Conservation (phyloP, 2,888 invertebrate genomes). For the Polyploca ridens region DNA sequence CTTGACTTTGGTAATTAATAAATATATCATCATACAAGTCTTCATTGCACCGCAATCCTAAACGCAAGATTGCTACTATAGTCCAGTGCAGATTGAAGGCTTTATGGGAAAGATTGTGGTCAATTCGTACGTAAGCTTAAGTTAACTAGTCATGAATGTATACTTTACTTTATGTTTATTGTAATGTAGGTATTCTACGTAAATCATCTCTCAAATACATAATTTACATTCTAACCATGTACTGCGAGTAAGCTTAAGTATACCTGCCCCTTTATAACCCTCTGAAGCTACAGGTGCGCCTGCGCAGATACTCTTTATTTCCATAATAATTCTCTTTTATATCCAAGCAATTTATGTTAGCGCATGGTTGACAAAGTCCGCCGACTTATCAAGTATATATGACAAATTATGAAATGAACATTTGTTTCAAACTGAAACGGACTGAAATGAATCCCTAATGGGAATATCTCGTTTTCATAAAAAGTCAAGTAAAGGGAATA, state of each 20-base stretch:
- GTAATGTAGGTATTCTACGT: background rate
- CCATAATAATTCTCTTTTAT: constrained; percentile 49
- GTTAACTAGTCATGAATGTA: background rate
- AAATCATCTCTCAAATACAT: background rate
- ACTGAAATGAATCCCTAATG: no score
- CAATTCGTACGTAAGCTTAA: no score
- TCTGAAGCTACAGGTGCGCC: constrained; percentile 41
- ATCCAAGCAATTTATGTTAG: constrained; percentile 44
- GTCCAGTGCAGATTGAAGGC: no score
- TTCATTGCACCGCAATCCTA: no score
- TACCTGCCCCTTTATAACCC: constrained; percentile 24
- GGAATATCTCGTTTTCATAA: no score
- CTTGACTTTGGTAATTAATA: no score
- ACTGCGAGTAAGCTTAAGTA: constrained; percentile 21
- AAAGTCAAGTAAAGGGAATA: no score
- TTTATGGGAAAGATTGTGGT: no score
- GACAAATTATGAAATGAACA: background rate
- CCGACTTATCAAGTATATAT: constrained; percentile 25
- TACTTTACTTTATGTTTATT: background rate
- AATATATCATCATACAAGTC: no score
- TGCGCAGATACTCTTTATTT: constrained; percentile 44
- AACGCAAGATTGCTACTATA: no score
- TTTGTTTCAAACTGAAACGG: background rate
- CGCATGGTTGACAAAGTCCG: constrained; percentile 26
- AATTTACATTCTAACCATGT: background rate